A percentile compares a stretch with the other conserved stretches of the same genome.
Evolutionary conservation across 2,113 vertebrate species (phyloP).

Genomic region (Mirounga angustirostris): DNA sequence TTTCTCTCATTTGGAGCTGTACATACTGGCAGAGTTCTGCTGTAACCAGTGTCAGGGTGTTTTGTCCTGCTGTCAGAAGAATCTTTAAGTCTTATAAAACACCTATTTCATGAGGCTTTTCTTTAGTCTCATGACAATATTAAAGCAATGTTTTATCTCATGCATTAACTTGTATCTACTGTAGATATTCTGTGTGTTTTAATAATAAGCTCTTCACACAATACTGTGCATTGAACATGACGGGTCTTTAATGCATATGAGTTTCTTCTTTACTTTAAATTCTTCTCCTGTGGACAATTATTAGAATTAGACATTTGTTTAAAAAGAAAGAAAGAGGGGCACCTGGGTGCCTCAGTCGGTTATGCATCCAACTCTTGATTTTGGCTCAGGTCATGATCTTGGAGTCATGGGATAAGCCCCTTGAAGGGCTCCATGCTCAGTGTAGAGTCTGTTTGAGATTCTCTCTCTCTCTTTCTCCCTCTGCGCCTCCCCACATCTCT

Average conservation of each 20-base stretch:
- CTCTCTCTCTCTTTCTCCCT: not conserved
- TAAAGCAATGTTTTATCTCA: not conserved
- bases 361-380: not conserved
- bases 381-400: not conserved
- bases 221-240: not conserved
- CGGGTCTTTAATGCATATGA: not conserved
- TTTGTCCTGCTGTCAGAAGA: not conserved
- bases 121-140: not conserved
- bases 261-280: not conserved
- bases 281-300: not conserved
- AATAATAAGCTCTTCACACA: not conserved
- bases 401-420: not conserved
- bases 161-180: not conserved
- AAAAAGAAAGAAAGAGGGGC: not conserved
- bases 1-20: not conserved
- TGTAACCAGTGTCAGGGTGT: not conserved
- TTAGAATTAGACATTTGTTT: not conserved
- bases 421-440: not conserved
- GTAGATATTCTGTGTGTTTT: not conserved
- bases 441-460: not conserved
- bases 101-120: not conserved
- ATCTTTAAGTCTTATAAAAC: not conserved
- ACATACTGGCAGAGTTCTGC: not conserved
- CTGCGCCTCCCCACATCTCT: not conserved
- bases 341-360: not conserved